Percentiles rank a stretch among this genome's conserved stretches.
These are phyloP conservation scores for Protobothrops mucrosquamatus DNA, from an alignment of 2,113 vertebrate genomes.

Conservation along the genomic window DNA sequence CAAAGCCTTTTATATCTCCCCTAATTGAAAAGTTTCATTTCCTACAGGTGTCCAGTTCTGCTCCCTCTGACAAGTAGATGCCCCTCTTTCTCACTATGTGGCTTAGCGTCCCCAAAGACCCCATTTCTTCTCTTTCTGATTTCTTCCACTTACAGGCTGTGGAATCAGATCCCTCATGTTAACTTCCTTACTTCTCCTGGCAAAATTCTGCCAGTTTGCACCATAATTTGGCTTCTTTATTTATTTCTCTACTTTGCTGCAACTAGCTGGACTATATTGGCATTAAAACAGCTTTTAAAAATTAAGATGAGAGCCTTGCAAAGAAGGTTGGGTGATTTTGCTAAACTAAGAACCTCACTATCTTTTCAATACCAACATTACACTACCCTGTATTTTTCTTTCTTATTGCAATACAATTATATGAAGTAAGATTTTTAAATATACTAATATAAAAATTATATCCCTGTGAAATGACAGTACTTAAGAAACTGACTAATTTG, in stretches of 20 bases:
- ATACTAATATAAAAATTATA: neutral
- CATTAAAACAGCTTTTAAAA: neutral
- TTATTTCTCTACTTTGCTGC: neutral
- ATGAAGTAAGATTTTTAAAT: neutral
- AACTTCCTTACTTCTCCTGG: neutral
- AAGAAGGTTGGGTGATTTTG: neutral
- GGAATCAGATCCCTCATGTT: neutral
- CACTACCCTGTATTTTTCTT: neutral
- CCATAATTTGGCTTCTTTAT: neutral
- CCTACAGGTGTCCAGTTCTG: neutral
- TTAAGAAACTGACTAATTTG: neutral
- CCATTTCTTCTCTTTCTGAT: neutral
- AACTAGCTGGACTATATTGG: neutral
- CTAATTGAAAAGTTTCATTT: neutral
- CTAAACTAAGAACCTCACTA: neutral
- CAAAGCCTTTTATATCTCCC: neutral
- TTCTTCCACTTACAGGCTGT: neutral
- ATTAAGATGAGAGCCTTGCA: neutral
- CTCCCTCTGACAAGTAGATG: neutral
- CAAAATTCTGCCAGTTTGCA: neutral
- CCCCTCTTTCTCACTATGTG: neutral
- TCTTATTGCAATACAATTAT: neutral
- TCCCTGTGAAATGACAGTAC: neutral
- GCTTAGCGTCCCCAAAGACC: neutral
- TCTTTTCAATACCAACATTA: neutral